These are phyloP conservation scores for Ictidomys tridecemlineatus DNA, from an alignment of 2,113 vertebrate genomes.

Conservation along the genomic window DNA sequence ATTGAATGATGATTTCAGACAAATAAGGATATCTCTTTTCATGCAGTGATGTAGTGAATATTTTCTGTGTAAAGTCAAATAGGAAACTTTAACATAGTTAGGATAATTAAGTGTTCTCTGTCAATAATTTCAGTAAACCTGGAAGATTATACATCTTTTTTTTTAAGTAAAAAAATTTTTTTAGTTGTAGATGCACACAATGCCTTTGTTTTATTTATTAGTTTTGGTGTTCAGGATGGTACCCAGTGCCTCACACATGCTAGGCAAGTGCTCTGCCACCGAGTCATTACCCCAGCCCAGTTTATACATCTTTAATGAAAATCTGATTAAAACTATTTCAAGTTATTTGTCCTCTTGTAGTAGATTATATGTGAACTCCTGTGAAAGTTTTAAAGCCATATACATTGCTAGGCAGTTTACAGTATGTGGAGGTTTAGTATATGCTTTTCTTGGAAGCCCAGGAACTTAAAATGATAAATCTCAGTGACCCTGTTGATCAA, in stretches of 20 bases:
- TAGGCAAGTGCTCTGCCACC: too few species aligned
- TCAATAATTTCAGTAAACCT: slow-evolving; percentile 13
- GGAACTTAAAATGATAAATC: not conserved
- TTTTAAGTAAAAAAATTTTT: too few species aligned
- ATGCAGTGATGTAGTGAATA: not conserved
- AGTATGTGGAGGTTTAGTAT: not conserved
- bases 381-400: slow-evolving; percentile 9
- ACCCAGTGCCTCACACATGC: too few species aligned
- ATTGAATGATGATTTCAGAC: not conserved
- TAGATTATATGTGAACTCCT: not conserved
- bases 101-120: slow-evolving; percentile 24
- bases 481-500: not conserved
- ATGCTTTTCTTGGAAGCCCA: not conserved
- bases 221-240: too few species aligned
- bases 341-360: slow-evolving; percentile 52
- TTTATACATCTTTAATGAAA: slow-evolving; percentile 13
- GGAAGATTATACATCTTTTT: not conserved
- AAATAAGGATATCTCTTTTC: not conserved
- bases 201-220: too few species aligned
- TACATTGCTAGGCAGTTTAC: not conserved
- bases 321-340: not conserved
- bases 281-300: too few species aligned
- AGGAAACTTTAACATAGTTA: not conserved
- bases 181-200: too few species aligned
- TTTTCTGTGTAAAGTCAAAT: slow-evolving; percentile 22